These are phyloP conservation scores for Rhinoptilus africanus DNA, from an alignment of 2,113 vertebrate genomes.

Conservation along the genomic window DNA sequence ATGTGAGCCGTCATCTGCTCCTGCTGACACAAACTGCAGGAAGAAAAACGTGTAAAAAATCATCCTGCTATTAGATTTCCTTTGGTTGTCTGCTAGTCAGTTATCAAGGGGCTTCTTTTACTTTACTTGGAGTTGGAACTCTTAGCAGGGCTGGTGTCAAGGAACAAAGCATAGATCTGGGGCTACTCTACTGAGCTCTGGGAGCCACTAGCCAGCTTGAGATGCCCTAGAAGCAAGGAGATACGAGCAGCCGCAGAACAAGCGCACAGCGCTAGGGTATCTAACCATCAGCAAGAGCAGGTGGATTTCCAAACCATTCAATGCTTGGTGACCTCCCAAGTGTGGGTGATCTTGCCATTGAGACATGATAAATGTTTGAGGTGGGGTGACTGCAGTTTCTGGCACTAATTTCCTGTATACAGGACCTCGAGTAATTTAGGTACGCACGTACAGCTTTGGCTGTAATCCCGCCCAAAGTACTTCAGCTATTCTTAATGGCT, in stretches of 20 bases:
- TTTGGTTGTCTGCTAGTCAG: neutral
- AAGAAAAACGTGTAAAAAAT: neutral
- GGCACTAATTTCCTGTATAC: neutral
- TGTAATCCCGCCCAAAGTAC: neutral
- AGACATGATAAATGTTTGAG: neutral
- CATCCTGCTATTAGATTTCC: neutral
- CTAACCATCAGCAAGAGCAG: neutral
- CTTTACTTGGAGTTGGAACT: neutral
- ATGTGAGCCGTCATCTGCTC: neutral
- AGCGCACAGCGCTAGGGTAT: neutral
- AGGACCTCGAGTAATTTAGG: neutral
- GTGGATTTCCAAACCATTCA: neutral
- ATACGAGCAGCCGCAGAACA: neutral
- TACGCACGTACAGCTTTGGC: neutral
- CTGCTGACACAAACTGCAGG: neutral
- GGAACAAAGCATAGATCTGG: neutral
- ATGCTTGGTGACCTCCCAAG: neutral
- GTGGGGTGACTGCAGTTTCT: neutral
- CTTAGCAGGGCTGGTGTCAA: neutral
- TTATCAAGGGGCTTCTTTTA: neutral
- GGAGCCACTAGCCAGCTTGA: neutral
- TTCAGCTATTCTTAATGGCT: neutral
- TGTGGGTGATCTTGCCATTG: rapidly evolving
- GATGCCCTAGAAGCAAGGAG: neutral
- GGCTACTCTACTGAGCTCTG: neutral